Conservation (phyloP, 2,797 vertebrate species). For the Sitta carolinensis region DNA sequence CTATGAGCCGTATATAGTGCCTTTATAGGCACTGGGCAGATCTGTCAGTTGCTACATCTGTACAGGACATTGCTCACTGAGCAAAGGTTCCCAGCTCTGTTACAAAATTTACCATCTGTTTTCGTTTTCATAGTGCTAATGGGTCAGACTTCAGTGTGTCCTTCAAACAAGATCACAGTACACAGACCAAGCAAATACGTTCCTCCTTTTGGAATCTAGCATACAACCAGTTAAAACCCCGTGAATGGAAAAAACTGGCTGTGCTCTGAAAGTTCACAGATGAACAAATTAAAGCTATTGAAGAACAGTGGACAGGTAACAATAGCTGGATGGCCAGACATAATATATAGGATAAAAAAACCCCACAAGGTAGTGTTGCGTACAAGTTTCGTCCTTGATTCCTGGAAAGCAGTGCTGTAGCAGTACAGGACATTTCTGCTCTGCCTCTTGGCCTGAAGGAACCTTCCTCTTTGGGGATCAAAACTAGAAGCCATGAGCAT, state of each 20-base stretch:
- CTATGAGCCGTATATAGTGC: rapidly evolving
- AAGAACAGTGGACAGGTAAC: slow-evolving; percentile 90
- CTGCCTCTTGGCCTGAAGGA: not conserved
- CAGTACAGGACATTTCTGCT: not conserved
- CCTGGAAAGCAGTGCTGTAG: not conserved
- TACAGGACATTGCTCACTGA: not conserved
- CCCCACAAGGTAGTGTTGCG: not conserved
- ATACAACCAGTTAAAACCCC: slow-evolving; percentile 80
- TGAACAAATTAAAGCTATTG: slow-evolving; percentile 84
- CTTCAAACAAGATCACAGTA: slow-evolving; percentile 90
- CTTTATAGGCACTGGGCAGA: not conserved
- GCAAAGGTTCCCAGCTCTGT: not conserved
- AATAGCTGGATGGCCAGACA: not conserved
- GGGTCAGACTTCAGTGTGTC: slow-evolving; percentile 74
- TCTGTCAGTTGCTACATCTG: not conserved
- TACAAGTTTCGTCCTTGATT: not conserved
- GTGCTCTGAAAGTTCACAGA: slow-evolving; percentile 83
- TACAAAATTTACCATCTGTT: not conserved
- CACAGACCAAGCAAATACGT: slow-evolving; percentile 81
- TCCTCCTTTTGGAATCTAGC: slow-evolving; percentile 84
- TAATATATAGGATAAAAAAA: not conserved
- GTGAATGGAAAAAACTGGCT: slow-evolving; percentile 88
- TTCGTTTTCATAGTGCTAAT: slow-evolving; percentile 68
- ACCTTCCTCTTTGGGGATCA: not conserved
- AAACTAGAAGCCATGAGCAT: not conserved